These are phyloP conservation scores for Drosophila testacea DNA, from an alignment of 2,888 invertebrate genomes.

Conservation along the genomic window DNA sequence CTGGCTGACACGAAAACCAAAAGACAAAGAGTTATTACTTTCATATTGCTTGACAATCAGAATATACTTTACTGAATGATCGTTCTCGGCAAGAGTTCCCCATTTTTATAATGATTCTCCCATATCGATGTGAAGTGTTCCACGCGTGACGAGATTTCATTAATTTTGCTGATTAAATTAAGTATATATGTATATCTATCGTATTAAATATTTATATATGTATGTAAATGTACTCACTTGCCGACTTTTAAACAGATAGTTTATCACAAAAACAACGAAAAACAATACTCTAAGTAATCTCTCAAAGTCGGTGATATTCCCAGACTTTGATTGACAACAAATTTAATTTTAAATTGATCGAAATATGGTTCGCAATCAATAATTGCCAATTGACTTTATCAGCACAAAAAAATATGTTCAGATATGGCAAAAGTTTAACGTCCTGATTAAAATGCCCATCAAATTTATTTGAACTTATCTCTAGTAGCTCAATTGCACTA, in stretches of 20 bases:
- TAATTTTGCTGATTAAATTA: conserved; percentile 19
- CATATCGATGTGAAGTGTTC: conserved; percentile 28
- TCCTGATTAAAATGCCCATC: conserved; percentile 1
- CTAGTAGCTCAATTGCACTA: not conserved
- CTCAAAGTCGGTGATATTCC: conserved; percentile 16
- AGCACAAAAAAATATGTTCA: conserved; percentile 2
- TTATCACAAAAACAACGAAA: conserved; percentile 22
- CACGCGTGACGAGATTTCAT: conserved; percentile 10
- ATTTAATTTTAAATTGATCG: conserved; percentile 20
- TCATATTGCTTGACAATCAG: conserved; percentile 49
- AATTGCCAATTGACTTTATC: conserved; percentile 41
- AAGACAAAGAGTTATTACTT: conserved; percentile 47
- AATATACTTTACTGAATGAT: conserved; percentile 21
- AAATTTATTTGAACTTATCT: conserved; percentile 3
- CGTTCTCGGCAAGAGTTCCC: not conserved
- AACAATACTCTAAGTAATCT: conserved; percentile 31
- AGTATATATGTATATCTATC: not conserved
- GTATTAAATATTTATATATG: not conserved
- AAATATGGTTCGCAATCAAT: conserved; percentile 24
- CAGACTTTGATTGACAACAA: conserved; percentile 19
- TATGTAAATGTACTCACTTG: not conserved
- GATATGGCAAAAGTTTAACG: conserved; percentile 2
- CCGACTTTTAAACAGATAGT: not conserved
- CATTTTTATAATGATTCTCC: conserved; percentile 38
- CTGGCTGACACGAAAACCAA: conserved; percentile 49